Percentiles rank a stretch among this genome's conserved stretches.
phyloP scores from a whole-genome alignment of 2,888 invertebrate genomes.

The Micoletzkya japonica region DNA sequence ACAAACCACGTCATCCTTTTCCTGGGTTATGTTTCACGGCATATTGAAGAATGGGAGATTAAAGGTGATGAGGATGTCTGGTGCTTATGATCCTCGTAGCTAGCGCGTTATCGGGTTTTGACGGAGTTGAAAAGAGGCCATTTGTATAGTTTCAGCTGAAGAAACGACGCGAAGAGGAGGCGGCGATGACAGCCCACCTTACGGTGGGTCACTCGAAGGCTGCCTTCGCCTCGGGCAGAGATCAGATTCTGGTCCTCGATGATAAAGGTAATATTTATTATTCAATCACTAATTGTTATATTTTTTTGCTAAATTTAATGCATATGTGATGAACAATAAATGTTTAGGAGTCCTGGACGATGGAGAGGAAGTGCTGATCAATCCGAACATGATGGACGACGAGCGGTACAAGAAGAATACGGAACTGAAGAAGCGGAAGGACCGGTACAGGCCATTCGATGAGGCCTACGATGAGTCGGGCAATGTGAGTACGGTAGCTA shows the following conservation, averaged over 20 bases:
- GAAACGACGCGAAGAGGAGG: constrained; percentile 17
- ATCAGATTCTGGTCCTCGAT: constrained; percentile 86
- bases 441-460: constrained; percentile 75
- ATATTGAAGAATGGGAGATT: no score
- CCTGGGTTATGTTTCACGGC: no score
- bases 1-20: no score
- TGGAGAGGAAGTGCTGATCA: constrained; percentile 84
- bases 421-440: constrained; percentile 81
- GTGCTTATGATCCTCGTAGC: no score
- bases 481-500: constrained; percentile 62
- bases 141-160: constrained; percentile 1
- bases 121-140: no score
- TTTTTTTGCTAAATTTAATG: neutral
- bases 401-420: constrained; percentile 73
- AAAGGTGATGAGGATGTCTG: no score
- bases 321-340: neutral
- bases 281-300: neutral
- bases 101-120: no score
- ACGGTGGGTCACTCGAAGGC: constrained; percentile 78
- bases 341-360: constrained; percentile 76
- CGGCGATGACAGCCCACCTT: constrained; percentile 72
- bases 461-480: constrained; percentile 70
- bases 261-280: constrained; percentile 74
- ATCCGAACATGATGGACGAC: constrained; percentile 67
- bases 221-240: constrained; percentile 66